phyloP scores from a whole-genome alignment of 1,140 invertebrate genomes.

The Nasonia giraulti region DNA sequence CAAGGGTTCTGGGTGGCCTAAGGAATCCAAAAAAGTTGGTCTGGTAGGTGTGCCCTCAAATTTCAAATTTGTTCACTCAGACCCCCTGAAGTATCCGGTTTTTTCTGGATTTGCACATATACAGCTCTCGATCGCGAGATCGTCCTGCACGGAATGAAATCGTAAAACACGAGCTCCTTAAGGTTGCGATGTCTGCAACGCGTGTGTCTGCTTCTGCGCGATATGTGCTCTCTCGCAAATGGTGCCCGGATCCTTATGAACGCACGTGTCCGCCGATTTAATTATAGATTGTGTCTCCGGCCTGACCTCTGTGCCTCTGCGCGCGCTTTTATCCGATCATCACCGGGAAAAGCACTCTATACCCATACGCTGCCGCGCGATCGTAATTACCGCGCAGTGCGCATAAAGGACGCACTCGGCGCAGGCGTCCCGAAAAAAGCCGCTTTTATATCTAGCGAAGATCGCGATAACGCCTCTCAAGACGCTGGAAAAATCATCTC shows the following conservation, averaged over 20 bases:
- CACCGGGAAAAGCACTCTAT: conserved; percentile 57
- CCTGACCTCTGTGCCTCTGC: conserved; percentile 62
- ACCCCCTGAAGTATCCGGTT: too few relatives aligned
- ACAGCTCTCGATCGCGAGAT: background rate
- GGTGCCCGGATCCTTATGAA: conserved; percentile 26
- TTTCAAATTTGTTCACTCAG: too few relatives aligned
- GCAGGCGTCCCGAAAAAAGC: background rate
- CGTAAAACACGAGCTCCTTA: conserved; percentile 21
- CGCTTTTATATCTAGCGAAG: conserved; percentile 14
- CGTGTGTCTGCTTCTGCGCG: conserved; percentile 14
- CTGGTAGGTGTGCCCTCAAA: too few relatives aligned
- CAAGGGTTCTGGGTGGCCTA: too few relatives aligned
- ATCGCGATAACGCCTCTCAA: conserved; percentile 29
- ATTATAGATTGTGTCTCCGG: conserved; percentile 72
- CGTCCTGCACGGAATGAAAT: conserved; percentile 20
- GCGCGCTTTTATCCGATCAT: conserved; percentile 60
- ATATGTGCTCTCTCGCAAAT: conserved; percentile 26
- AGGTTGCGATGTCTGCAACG: conserved; percentile 9
- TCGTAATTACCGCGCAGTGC: conserved; percentile 63
- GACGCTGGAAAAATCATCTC: background rate
- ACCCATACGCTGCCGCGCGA: conserved; percentile 6
- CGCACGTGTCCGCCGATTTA: conserved; percentile 64
- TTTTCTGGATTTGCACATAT: background rate
- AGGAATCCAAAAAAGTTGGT: too few relatives aligned
- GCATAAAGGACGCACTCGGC: conserved; percentile 17